Evolutionary conservation across 2,888 invertebrate species (phyloP).

Genomic region (Lepidocyrtoides sp.): DNA sequence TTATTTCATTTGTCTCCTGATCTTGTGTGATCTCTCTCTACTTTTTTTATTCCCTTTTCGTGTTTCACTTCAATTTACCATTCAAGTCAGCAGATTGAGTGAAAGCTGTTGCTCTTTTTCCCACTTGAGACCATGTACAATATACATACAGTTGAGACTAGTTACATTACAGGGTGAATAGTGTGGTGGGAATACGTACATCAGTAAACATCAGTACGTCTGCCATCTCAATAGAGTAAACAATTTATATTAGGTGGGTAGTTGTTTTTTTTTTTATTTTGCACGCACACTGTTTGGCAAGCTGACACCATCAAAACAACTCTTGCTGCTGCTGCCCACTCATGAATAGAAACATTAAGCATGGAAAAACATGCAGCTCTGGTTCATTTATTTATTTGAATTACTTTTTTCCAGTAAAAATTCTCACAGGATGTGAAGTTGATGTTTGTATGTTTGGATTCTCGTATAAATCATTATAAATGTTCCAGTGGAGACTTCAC

Average conservation of each 20-base stretch:
- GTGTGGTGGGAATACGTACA: slow-evolving; percentile 42
- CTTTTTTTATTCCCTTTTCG: slow-evolving; percentile 2
- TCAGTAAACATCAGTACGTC: too few relatives aligned
- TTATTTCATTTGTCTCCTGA: slow-evolving; percentile 47
- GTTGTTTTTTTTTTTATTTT: background rate
- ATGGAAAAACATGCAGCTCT: background rate
- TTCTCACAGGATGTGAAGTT: background rate
- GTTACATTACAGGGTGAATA: background rate
- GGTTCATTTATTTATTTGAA: background rate
- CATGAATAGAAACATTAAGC: slow-evolving; percentile 30
- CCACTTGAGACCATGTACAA: background rate
- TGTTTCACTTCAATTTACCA: slow-evolving; percentile 16
- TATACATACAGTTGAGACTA: too few relatives aligned
- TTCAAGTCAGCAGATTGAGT: slow-evolving; percentile 19
- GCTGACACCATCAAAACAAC: background rate
- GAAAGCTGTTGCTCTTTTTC: slow-evolving; percentile 65
- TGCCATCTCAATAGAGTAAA: background rate
- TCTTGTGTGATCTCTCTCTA: background rate
- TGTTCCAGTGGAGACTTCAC: background rate
- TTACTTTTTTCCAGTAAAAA: slow-evolving; percentile 1
- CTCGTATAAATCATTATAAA: background rate
- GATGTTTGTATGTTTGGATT: too few relatives aligned
- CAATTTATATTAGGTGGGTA: background rate
- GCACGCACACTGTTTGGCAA: slow-evolving; percentile 16
- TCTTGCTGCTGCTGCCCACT: background rate